Conservation (phyloP, 2,888 invertebrate species). For the Lumbricus terrestris region DNA sequence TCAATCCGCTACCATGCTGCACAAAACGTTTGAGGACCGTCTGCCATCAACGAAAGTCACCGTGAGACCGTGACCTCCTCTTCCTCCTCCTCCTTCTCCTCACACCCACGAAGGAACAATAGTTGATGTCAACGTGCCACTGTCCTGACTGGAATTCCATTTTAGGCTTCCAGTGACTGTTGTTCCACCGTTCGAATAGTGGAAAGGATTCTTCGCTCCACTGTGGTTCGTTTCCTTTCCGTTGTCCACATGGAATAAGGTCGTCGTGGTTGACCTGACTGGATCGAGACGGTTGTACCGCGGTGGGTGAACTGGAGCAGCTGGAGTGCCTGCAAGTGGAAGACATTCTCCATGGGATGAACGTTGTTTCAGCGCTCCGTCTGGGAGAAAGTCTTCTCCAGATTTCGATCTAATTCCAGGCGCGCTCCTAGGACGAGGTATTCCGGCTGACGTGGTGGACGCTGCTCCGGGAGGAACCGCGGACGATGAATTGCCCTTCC, state of each 20-base stretch:
- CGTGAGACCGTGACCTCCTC: background rate
- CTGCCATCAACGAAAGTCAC: no score
- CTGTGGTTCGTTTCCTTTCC: background rate
- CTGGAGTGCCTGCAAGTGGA: background rate
- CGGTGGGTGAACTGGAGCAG: background rate
- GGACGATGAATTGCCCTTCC: background rate
- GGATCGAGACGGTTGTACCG: background rate
- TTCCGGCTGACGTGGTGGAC: background rate
- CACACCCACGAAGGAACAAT: slow-evolving; percentile 9
- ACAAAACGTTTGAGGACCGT: no score
- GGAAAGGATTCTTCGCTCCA: background rate
- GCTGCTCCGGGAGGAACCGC: background rate
- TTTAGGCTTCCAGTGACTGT: background rate
- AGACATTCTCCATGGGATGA: background rate
- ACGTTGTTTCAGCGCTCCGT: background rate
- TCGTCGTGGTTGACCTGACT: background rate
- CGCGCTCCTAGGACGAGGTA: background rate
- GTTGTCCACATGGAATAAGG: background rate
- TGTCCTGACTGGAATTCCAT: background rate
- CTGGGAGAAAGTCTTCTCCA: background rate
- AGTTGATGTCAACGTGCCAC: background rate
- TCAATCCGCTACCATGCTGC: no score
- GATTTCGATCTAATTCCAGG: background rate
- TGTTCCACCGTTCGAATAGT: background rate
- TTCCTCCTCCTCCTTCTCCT: background rate